These are phyloP conservation scores for Atlantisia rogersi DNA, from an alignment of 2,113 vertebrate species.

Conservation along the genomic window DNA sequence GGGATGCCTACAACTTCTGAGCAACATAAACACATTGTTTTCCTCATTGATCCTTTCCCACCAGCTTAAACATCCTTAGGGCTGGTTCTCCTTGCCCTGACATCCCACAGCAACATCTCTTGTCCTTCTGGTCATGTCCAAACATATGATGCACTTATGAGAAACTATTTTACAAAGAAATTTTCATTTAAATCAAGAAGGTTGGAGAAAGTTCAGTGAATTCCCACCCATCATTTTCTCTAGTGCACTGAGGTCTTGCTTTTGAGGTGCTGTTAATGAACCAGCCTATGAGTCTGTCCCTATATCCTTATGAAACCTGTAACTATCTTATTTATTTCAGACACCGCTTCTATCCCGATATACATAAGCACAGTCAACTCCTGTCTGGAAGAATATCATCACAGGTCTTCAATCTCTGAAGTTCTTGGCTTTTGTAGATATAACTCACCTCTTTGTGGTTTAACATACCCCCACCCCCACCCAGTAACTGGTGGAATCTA, in stretches of 20 bases:
- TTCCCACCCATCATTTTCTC: neutral
- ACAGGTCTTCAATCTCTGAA: neutral
- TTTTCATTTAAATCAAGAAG: neutral
- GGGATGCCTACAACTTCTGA: neutral
- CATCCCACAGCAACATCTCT: neutral
- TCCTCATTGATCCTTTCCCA: neutral
- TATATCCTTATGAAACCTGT: neutral
- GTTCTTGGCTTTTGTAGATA: neutral
- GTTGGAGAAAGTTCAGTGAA: neutral
- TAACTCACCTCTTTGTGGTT: neutral
- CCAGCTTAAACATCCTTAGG: neutral
- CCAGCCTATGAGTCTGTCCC: neutral
- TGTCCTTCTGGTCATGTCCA: neutral
- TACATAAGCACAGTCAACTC: neutral
- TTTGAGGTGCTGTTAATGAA: neutral
- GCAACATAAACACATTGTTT: neutral
- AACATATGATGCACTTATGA: neutral
- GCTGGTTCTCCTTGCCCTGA: neutral
- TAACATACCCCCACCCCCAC: neutral
- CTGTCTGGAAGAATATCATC: neutral
- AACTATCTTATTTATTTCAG: neutral
- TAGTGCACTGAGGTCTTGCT: neutral
- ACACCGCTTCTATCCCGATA: neutral
- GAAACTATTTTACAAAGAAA: neutral
- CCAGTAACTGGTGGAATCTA: neutral